These are phyloP conservation scores for Cettia cetti DNA, from an alignment of 2,113 vertebrate species.

Conservation along the genomic window DNA sequence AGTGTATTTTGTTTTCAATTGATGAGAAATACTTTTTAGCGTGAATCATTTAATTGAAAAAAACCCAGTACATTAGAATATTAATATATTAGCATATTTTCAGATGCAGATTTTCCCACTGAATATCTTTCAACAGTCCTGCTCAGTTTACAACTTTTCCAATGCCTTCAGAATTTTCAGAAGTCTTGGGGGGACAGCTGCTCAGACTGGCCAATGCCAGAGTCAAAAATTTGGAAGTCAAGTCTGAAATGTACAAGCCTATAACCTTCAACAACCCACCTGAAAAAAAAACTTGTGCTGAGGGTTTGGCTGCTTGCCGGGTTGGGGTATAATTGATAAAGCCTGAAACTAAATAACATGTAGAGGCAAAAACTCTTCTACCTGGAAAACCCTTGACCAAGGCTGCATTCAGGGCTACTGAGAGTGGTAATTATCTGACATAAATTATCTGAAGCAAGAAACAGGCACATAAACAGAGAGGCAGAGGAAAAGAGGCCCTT, in stretches of 20 bases:
- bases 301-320: background rate
- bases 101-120: background rate
- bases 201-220: background rate
- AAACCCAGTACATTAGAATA: constrained; percentile 5
- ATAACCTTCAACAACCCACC: background rate
- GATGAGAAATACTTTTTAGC: constrained; percentile 23
- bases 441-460: background rate
- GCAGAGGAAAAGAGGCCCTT: background rate
- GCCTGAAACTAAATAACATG: background rate
- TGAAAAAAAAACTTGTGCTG: background rate
- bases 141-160: background rate
- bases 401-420: background rate
- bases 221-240: background rate
- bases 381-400: background rate
- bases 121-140: background rate
- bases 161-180: background rate
- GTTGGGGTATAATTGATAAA: background rate
- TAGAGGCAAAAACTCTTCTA: background rate
- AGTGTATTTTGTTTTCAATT: constrained; percentile 38
- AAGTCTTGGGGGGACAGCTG: background rate
- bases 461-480: background rate
- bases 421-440: background rate
- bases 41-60: constrained; percentile 48
- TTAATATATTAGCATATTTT: constrained; percentile 51
- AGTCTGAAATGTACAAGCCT: background rate